Evolutionary conservation across 2,113 vertebrate species (phyloP).

Genomic region (Pygoscelis adeliae): DNA sequence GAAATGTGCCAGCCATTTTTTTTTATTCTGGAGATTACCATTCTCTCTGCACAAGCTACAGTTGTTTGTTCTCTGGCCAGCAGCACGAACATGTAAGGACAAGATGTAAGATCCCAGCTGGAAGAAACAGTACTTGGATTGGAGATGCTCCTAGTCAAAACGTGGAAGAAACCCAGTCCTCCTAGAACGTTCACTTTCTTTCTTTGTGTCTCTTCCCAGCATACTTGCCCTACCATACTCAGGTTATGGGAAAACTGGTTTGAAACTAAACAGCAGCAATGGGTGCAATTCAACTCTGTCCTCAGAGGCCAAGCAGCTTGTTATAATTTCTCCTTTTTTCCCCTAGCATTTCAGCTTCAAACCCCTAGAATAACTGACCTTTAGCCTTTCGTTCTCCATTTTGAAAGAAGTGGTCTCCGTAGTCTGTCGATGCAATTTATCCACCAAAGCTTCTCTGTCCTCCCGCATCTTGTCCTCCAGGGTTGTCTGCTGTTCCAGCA

Average conservation of each 20-base stretch:
- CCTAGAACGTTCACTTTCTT: background rate
- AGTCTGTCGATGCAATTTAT: slow-evolving; percentile 78
- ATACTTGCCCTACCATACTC: background rate
- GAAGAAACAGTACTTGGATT: background rate
- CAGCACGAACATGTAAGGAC: background rate
- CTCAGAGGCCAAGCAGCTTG: background rate
- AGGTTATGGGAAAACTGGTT: background rate
- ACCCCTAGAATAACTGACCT: slow-evolving; percentile 69
- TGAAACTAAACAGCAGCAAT: background rate
- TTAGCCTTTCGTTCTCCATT: slow-evolving; percentile 87
- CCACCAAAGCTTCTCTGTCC: slow-evolving; percentile 77
- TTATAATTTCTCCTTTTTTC: background rate
- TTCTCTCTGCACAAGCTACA: background rate
- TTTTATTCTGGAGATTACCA: background rate
- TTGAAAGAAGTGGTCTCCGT: slow-evolving; percentile 76
- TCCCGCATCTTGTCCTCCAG: slow-evolving; percentile 78
- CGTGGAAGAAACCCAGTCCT: background rate
- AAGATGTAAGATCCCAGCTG: background rate
- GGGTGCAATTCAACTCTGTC: background rate
- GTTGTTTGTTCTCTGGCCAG: background rate
- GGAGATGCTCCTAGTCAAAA: background rate
- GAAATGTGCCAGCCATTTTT: background rate
- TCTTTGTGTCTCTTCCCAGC: background rate
- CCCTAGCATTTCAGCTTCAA: background rate
- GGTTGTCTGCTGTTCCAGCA: slow-evolving; percentile 79